Percentiles rank a stretch among this genome's conserved stretches.
These are phyloP conservation scores for Monomorium pharaonis DNA, from an alignment of 1,140 invertebrate species.

Conservation along the genomic window DNA sequence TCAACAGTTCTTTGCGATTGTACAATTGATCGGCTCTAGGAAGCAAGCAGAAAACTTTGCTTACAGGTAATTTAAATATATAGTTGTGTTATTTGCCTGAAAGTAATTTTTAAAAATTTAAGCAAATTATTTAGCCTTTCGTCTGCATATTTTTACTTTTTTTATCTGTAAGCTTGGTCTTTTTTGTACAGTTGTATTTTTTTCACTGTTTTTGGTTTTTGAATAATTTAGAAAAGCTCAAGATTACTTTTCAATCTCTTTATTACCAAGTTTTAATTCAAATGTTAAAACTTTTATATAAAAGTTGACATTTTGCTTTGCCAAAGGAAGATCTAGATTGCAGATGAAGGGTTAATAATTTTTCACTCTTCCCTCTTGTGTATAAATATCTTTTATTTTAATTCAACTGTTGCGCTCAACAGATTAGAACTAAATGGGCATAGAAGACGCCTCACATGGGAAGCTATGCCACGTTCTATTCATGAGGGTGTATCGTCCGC, in stretches of 20 bases:
- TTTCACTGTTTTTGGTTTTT: too few relatives aligned
- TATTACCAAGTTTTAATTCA: too few relatives aligned
- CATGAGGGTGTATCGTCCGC: constrained; percentile 99
- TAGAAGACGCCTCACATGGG: constrained; percentile 97
- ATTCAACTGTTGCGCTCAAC: constrained; percentile 59
- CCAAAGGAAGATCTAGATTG: too few relatives aligned
- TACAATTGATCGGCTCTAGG: constrained; percentile 98
- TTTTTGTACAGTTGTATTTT: too few relatives aligned
- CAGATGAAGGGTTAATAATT: neutral
- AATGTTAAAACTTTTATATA: too few relatives aligned
- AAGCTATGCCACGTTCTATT: constrained; percentile 99
- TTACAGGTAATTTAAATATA: constrained; percentile 91
- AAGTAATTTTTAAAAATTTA: neutral
- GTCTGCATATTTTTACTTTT: too few relatives aligned
- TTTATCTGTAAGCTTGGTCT: too few relatives aligned
- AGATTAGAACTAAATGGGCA: constrained; percentile 98
- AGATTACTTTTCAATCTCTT: too few relatives aligned
- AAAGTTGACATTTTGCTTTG: too few relatives aligned
- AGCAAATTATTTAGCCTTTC: too few relatives aligned
- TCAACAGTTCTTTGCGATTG: constrained; percentile 99
- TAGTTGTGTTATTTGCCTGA: constrained; percentile 5
- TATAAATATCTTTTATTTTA: neutral
- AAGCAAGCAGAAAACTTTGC: constrained; percentile 99
- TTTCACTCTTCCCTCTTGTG: neutral
- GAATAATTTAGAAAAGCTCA: too few relatives aligned